These are phyloP conservation scores for Semibalanus balanoides DNA, from an alignment of 1,140 invertebrate genomes.

Conservation along the genomic window DNA sequence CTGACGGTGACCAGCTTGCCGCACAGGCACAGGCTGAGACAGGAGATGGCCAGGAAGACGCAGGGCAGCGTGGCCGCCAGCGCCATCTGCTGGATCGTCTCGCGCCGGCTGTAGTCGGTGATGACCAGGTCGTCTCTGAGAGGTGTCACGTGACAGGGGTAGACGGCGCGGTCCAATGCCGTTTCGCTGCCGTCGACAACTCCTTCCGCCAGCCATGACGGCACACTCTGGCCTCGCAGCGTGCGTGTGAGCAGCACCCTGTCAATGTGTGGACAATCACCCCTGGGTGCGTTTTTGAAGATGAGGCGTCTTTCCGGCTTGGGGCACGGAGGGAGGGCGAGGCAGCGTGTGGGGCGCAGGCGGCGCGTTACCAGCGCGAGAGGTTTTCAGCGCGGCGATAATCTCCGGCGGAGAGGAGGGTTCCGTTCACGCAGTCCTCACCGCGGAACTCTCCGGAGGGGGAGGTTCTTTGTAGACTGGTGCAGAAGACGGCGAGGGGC, in stretches of 20 bases:
- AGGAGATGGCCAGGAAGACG: constrained; percentile 64
- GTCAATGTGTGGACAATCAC: constrained; percentile 72
- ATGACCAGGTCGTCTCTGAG: constrained; percentile 47
- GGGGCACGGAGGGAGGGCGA: neutral
- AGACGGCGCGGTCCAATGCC: constrained; percentile 69
- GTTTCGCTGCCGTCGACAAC: constrained; percentile 72
- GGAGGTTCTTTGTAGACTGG: neutral
- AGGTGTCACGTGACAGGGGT: constrained; percentile 62
- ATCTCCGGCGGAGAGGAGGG: neutral
- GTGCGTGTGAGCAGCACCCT: constrained; percentile 56
- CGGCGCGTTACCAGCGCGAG: too few relatives aligned
- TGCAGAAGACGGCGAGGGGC: neutral
- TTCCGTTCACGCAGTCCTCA: constrained; percentile 2
- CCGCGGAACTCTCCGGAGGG: neutral
- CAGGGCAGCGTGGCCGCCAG: constrained; percentile 63
- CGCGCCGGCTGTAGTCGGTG: constrained; percentile 58
- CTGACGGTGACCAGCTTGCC: constrained; percentile 38
- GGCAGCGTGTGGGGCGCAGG: too few relatives aligned
- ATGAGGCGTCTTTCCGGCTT: constrained; percentile 24
- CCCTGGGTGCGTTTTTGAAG: constrained; percentile 60
- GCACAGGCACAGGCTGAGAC: constrained; percentile 64
- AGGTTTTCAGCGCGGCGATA: neutral
- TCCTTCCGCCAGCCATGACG: constrained; percentile 61
- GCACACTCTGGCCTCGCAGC: constrained; percentile 68
- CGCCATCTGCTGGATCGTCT: constrained; percentile 62